Conservation (phyloP, 2,113 vertebrate genomes). For the Pseudorectes ferrugineus region DNA sequence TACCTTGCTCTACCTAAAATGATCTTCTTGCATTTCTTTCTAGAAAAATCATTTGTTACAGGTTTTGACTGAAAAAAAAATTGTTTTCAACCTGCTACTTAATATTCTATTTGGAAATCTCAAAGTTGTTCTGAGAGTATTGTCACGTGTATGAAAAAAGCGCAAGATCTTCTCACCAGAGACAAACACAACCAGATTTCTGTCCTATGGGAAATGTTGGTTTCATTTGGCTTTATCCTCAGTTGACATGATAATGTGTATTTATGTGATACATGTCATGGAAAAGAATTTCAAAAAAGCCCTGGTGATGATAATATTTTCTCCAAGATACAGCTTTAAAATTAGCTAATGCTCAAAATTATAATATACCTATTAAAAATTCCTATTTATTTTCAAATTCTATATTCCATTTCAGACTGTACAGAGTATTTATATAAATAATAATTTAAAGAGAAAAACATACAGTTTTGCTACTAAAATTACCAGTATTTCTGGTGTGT, state of each 20-base stretch:
- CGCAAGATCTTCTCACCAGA: rapidly evolving
- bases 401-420: neutral
- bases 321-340: neutral
- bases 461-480: neutral
- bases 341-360: neutral
- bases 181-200: neutral
- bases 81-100: neutral
- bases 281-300: neutral
- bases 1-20: neutral
- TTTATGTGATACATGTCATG: neutral
- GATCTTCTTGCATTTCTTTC: neutral
- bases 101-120: neutral
- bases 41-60: neutral
- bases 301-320: neutral
- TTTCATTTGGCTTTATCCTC: neutral
- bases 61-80: neutral
- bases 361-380: neutral
- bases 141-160: neutral
- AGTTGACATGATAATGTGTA: neutral
- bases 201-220: neutral
- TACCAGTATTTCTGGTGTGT: neutral
- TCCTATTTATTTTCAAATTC: neutral
- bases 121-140: neutral
- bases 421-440: neutral
- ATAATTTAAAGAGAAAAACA: neutral